These are phyloP conservation scores for Triops cancriformis DNA, from an alignment of 1,140 invertebrate species.

Conservation along the genomic window DNA sequence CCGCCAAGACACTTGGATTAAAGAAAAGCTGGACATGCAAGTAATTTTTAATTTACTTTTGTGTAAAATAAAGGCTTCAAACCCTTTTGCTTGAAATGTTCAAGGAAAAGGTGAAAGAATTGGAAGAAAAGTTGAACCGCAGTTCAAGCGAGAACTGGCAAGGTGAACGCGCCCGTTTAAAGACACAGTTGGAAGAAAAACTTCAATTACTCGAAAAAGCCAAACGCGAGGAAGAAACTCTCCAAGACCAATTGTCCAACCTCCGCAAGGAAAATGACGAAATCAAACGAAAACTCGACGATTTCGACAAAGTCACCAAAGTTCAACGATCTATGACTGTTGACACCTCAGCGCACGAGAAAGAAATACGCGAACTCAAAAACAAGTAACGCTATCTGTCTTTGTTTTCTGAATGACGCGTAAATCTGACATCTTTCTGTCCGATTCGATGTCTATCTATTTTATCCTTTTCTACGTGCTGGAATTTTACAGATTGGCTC, in stretches of 20 bases:
- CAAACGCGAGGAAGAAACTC: conserved; percentile 59
- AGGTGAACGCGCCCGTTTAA: conserved; percentile 56
- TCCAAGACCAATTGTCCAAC: conserved; percentile 59
- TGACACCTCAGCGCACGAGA: conserved; percentile 61
- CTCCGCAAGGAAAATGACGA: conserved; percentile 70
- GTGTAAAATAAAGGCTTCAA: conserved; percentile 9
- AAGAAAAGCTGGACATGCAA: conserved; percentile 62
- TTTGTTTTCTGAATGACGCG: too few relatives aligned
- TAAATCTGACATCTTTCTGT: too few relatives aligned
- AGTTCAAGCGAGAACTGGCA: conserved; percentile 42
- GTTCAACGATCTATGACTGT: conserved; percentile 65
- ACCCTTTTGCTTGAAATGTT: conserved; percentile 38
- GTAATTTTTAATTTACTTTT: conserved; percentile 33
- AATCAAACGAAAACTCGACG: conserved; percentile 65
- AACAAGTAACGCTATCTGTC: too few relatives aligned
- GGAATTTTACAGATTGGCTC: conserved; percentile 49
- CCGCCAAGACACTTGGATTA: conserved; percentile 60
- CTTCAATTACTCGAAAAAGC: conserved; percentile 61
- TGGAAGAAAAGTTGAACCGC: conserved; percentile 37
- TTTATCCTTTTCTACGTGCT: not conserved
- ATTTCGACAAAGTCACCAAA: conserved; percentile 74
- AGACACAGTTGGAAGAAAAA: conserved; percentile 60
- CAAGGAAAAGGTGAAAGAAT: conserved; percentile 48
- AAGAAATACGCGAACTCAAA: conserved; percentile 61
- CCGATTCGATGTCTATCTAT: too few relatives aligned